A percentile compares a stretch with the other conserved stretches of the same genome.
Conservation (phyloP, 2,888 invertebrate genomes). For the Ceramica pisi region DNA sequence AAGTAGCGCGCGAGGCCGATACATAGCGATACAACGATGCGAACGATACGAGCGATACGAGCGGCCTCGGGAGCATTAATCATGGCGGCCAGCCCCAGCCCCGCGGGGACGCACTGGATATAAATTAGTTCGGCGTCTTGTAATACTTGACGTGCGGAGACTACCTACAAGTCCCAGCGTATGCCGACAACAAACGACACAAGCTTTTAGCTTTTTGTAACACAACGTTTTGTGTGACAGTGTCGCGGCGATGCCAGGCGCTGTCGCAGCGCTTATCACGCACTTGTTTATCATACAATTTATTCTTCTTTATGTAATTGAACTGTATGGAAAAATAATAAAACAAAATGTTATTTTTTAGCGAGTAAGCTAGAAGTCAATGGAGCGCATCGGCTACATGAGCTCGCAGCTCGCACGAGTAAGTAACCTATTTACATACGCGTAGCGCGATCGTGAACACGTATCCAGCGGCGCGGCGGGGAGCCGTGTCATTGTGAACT, state of each 20-base stretch:
- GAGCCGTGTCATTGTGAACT: not conserved
- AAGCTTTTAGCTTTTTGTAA: constrained; percentile 14
- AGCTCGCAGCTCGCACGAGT: constrained; percentile 8
- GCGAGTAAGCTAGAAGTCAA: constrained; percentile 4
- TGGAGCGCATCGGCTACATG: constrained; percentile 15
- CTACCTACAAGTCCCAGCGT: not conserved
- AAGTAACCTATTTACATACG: constrained; percentile 5
- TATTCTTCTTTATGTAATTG: constrained; percentile 1
- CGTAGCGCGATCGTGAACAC: constrained; percentile 1
- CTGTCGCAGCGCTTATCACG: not conserved
- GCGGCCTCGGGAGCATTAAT: constrained; percentile 60
- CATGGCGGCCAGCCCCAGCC: constrained; percentile 42
- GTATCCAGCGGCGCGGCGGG: not conserved
- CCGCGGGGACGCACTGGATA: constrained; percentile 52
- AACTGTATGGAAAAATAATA: constrained; percentile 2
- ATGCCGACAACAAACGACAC: constrained; percentile 7
- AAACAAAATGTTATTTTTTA: constrained; percentile 32
- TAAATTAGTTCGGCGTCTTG: constrained; percentile 63
- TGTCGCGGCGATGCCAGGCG: not conserved
- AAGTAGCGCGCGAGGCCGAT: constrained; percentile 37
- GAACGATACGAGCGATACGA: constrained; percentile 31
- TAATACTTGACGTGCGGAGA: constrained; percentile 45
- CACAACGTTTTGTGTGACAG: not conserved
- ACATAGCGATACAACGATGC: constrained; percentile 29
- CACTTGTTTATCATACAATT: constrained; percentile 22